Evolutionary conservation across 2,888 invertebrate species (phyloP), one percentile per base, ranked within the genome.

Genomic region (Cryptosula pallasiana): DNA sequence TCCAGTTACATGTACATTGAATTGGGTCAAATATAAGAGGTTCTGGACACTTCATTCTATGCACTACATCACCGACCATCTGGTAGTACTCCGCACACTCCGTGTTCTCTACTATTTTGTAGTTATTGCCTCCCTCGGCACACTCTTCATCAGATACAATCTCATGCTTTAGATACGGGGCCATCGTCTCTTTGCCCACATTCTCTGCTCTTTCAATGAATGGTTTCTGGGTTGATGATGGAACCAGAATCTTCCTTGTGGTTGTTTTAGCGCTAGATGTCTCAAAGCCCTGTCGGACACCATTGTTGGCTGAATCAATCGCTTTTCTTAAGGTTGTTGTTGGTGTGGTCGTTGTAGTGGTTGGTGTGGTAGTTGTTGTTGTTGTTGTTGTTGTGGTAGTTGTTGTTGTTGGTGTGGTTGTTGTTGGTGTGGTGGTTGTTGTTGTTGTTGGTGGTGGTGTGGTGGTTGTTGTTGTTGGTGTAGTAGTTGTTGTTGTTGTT

Each of bases 11-110:
- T 23, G 57, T 57, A 23, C 57, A 57, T 9, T 57, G 23, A n/a
- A 57, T 57, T n/a, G 57, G 57, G 57, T 57, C 63, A 63, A 63
- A 63, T 63, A 63, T 32, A 16, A 63, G n/a, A 5, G 63, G 34
- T 25, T 3, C 27, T 13, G 63, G 63, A 32, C 63, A 63, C n/a
- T 27, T 20, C 63, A 63, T 32, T n/a, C 9, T 5, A 63, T 63
- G n/a, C 29, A 29, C 32, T 9, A 16, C n/a, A 23, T 23, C 23
- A n/a, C n/a, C 9, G 5, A 57, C 20, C 25, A 25, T 29, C 29
- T 63, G 63, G 34, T 27, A 63, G 34, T 63, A 63, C 32, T 63
- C 27, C 34, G 5, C 13, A 32, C 63, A 63, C 9, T 34, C 32
- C 25, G 63, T 63, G 32, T 63, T 32, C 27, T 20, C 25, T 63